phyloP scores from a whole-genome alignment of 2,888 invertebrate species.

The Seladonia tumulorum region DNA sequence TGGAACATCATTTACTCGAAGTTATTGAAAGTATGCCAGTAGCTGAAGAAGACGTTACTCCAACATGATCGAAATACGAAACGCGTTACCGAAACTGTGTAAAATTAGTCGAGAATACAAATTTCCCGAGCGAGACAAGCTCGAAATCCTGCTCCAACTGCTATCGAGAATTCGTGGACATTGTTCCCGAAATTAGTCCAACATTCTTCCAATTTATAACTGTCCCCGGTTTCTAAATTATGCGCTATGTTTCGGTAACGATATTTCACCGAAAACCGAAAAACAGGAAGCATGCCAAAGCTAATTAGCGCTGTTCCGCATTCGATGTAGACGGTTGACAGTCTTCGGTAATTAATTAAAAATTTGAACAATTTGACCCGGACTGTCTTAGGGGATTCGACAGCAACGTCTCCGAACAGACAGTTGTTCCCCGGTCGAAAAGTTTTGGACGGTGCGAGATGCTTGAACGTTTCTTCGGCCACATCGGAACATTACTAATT shows the following conservation, averaged over 20 bases:
- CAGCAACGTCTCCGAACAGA: neutral
- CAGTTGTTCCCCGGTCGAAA: neutral
- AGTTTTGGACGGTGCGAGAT: neutral
- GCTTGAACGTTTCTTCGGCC: neutral
- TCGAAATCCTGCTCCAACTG: neutral
- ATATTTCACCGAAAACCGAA: neutral
- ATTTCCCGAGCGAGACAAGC: neutral
- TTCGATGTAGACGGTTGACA: too few species aligned
- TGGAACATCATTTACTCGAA: neutral
- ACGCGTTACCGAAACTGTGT: slow-evolving; percentile 10
- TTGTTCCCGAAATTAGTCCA: neutral
- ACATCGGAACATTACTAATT: slow-evolving; percentile 31
- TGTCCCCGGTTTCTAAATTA: neutral
- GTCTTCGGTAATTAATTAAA: too few species aligned
- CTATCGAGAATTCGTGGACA: neutral
- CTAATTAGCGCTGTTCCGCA: neutral
- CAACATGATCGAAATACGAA: neutral
- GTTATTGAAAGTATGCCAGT: neutral
- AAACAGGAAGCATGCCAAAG: neutral
- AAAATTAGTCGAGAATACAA: neutral
- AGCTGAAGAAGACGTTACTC: neutral
- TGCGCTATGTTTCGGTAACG: neutral
- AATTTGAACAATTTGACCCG: neutral
- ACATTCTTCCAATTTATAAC: neutral
- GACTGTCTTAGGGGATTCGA: neutral